These are phyloP conservation scores for Colinus virginianus DNA, from an alignment of 2,113 vertebrate species.

Conservation along the genomic window DNA sequence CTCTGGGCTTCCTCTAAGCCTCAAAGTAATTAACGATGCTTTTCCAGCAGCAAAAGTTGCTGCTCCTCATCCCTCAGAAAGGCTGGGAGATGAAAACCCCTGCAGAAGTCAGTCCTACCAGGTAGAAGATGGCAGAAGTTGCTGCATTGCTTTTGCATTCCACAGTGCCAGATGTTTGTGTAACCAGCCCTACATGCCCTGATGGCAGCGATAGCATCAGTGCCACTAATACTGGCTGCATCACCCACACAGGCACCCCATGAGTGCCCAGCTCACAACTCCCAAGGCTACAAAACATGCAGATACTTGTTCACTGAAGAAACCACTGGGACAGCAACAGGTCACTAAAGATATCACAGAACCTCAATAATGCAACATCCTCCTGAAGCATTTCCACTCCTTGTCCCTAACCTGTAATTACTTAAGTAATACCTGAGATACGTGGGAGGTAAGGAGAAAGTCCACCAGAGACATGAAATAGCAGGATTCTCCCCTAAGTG, in stretches of 20 bases:
- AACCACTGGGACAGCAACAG: neutral
- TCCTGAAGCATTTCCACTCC: neutral
- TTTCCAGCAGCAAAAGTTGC: neutral
- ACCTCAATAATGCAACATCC: neutral
- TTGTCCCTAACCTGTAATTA: neutral
- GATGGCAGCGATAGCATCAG: neutral
- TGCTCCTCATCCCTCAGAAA: neutral
- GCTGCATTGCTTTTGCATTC: neutral
- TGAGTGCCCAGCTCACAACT: neutral
- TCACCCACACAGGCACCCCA: neutral
- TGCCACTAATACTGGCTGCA: neutral
- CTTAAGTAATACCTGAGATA: neutral
- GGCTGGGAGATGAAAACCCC: neutral
- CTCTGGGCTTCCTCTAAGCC: neutral
- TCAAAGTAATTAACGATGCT: neutral
- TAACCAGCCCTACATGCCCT: neutral
- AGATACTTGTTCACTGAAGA: neutral
- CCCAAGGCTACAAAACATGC: rapidly evolving
- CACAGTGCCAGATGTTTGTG: neutral
- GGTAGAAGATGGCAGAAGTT: neutral
- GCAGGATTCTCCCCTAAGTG: neutral
- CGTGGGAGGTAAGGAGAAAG: neutral
- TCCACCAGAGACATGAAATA: neutral
- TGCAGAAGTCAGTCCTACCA: neutral
- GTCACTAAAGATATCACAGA: neutral